These are phyloP conservation scores for Syngnathus floridae DNA, from an alignment of 2,113 vertebrate genomes.

Conservation along the genomic window DNA sequence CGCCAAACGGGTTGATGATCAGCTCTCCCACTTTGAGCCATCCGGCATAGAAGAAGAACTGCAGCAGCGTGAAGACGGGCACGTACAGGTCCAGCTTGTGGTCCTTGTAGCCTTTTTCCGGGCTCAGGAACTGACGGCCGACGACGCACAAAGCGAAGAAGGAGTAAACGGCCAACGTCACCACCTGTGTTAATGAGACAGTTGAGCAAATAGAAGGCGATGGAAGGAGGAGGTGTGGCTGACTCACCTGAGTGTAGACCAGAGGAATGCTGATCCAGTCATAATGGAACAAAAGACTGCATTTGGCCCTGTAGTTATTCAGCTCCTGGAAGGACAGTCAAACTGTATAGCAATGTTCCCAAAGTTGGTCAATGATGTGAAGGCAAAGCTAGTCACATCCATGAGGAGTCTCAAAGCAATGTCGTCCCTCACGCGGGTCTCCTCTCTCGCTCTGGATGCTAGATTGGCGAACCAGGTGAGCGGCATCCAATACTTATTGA, in stretches of 20 bases:
- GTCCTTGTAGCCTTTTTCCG: slow-evolving; percentile 53
- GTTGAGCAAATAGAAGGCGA: neutral
- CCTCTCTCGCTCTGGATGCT: slow-evolving; percentile 73
- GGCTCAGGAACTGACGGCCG: slow-evolving; percentile 80
- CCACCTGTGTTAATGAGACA: slow-evolving; percentile 67
- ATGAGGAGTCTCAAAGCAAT: slow-evolving; percentile 82
- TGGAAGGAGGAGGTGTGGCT: neutral
- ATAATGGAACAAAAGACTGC: slow-evolving; percentile 85
- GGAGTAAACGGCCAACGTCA: slow-evolving; percentile 83
- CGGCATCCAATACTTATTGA: slow-evolving; percentile 93
- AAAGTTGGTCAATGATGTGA: neutral
- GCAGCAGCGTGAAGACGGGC: slow-evolving; percentile 80
- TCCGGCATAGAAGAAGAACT: slow-evolving; percentile 87
- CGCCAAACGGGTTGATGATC: slow-evolving; percentile 87
- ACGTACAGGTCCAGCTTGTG: slow-evolving; percentile 77
- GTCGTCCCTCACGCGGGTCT: slow-evolving; percentile 76
- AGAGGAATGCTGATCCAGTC: slow-evolving; percentile 91
- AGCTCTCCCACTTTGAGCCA: slow-evolving; percentile 90
- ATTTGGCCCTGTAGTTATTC: slow-evolving; percentile 82
- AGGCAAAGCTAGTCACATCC: slow-evolving; percentile 69
- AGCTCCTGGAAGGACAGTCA: slow-evolving; percentile 71
- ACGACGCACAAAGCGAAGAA: slow-evolving; percentile 82
- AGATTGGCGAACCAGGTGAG: slow-evolving; percentile 86
- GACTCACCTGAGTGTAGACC: slow-evolving; percentile 82
- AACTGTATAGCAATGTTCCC: no score